A percentile compares a stretch with the other conserved stretches of the same genome.
phyloP scores from a whole-genome alignment of 2,113 vertebrate genomes.

The Tauraco erythrolophus region DNA sequence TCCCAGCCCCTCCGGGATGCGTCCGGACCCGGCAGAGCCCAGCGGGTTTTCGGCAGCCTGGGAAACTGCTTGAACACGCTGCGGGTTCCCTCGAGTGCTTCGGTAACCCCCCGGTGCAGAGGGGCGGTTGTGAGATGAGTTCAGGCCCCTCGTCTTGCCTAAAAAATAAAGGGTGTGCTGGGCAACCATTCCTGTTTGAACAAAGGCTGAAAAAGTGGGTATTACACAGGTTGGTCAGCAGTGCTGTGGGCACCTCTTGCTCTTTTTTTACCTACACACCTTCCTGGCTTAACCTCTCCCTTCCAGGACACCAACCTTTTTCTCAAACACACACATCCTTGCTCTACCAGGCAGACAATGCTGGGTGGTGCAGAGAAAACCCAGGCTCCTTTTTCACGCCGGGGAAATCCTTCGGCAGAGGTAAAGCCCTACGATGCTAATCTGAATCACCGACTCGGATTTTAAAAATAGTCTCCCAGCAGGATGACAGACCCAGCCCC shows the following conservation, averaged over 20 bases:
- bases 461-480: background rate
- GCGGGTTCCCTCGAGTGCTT: rapidly evolving
- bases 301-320: background rate
- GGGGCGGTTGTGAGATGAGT: background rate
- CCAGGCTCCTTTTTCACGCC: background rate
- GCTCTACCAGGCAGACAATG: background rate
- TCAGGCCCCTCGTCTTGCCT: background rate
- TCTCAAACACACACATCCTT: background rate
- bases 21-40: background rate
- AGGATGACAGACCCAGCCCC: background rate
- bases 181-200: background rate
- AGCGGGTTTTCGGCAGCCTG: background rate
- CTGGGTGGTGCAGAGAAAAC: background rate
- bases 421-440: background rate
- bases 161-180: background rate
- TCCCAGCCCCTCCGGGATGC: background rate
- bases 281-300: background rate
- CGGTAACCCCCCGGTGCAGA: background rate
- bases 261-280: background rate
- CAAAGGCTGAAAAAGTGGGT: background rate
- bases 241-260: background rate
- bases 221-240: background rate
- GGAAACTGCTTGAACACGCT: background rate
- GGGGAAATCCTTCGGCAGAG: background rate
- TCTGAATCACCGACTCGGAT: background rate